Evolutionary conservation across 2,113 vertebrate genomes (phyloP).

Genomic region (Ameiurus melas): DNA sequence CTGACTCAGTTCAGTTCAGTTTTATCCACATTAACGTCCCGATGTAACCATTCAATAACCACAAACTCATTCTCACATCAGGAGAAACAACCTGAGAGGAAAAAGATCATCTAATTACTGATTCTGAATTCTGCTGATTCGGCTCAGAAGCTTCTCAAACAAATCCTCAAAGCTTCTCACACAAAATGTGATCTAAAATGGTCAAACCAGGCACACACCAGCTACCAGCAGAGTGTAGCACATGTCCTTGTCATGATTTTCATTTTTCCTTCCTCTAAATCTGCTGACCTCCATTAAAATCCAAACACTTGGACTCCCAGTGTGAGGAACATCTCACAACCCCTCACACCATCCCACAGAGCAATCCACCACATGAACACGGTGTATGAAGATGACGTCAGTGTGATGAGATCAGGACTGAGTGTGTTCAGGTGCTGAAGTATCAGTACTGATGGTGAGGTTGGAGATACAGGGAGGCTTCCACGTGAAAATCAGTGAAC

Average conservation of each 20-base stretch:
- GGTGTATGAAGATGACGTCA: not conserved
- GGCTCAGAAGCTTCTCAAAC: slow-evolving; percentile 16
- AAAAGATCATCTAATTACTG: slow-evolving; percentile 8
- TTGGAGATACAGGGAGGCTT: not conserved
- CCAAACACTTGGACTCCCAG: not conserved
- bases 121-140: slow-evolving; percentile 35
- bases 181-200: not conserved
- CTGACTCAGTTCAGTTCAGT: slow-evolving; percentile 53
- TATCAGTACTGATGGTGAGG: not conserved
- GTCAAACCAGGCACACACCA: no score
- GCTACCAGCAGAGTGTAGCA: not conserved
- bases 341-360: not conserved
- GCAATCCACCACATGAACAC: not conserved
- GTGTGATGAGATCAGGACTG: not conserved
- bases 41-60: not conserved
- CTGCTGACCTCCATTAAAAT: not conserved
- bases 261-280: not conserved
- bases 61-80: slow-evolving; percentile 9
- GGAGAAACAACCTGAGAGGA: not conserved
- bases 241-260: not conserved
- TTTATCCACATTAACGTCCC: slow-evolving; percentile 49
- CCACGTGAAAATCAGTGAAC: not conserved
- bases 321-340: not conserved
- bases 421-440: not conserved
- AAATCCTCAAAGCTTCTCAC: not conserved